These are phyloP conservation scores for Halictus rubicundus DNA, from an alignment of 1,140 invertebrate genomes.

Conservation along the genomic window DNA sequence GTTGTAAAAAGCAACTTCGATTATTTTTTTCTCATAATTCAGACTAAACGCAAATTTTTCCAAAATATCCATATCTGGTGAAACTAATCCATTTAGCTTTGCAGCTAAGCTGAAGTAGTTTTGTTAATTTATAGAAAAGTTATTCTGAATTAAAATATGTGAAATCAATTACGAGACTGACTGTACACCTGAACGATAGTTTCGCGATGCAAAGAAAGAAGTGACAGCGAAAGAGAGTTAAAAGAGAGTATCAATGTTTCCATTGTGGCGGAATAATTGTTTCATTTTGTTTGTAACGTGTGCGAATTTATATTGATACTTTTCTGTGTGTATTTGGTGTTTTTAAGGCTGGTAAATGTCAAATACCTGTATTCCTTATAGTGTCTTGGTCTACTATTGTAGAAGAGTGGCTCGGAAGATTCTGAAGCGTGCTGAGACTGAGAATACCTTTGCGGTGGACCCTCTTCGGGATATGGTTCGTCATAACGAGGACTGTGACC, in stretches of 20 bases:
- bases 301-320: constrained; percentile 12
- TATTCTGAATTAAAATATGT: no score
- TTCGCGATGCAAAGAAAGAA: neutral
- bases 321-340: neutral
- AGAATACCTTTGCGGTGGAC: constrained; percentile 79
- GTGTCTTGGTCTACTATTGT: constrained; percentile 91
- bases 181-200: neutral
- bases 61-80: no score
- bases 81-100: no score
- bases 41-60: no score
- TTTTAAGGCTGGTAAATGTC: constrained; percentile 32
- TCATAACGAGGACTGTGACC: constrained; percentile 79
- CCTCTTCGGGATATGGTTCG: constrained; percentile 80
- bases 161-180: no score
- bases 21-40: no score
- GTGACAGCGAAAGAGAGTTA: neutral
- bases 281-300: neutral
- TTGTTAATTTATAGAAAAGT: no score
- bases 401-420: constrained; percentile 91
- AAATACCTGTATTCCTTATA: constrained; percentile 81
- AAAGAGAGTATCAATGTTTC: neutral
- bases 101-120: no score
- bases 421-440: constrained; percentile 76
- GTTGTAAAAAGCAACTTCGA: no score
- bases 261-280: neutral